Percentiles rank a stretch among this genome's conserved stretches.
Conservation (phyloP, 1,140 invertebrate genomes). For the Marisa cornuarietis region DNA sequence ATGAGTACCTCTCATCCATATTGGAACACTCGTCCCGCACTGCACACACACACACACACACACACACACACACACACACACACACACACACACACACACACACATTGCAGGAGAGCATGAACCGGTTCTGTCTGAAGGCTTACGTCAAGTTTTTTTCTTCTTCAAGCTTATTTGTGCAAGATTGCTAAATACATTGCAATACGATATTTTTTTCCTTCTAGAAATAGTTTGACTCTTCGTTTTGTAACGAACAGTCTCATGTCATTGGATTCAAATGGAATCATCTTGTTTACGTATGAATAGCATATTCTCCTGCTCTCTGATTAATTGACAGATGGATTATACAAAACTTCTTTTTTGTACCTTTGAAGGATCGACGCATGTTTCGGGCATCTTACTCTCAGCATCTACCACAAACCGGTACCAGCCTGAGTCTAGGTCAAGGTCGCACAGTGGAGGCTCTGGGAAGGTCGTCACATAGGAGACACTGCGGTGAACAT, state of each 20-base stretch:
- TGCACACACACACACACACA: too few species aligned
- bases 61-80: too few species aligned
- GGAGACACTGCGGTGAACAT: not conserved
- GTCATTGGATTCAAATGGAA: not conserved
- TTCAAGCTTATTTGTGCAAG: too few species aligned
- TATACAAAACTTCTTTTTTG: not conserved
- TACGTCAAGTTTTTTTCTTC: too few species aligned
- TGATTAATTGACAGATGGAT: too few species aligned
- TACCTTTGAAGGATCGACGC: not conserved
- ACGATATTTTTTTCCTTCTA: too few species aligned
- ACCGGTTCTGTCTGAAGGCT: too few species aligned
- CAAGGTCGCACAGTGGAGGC: not conserved
- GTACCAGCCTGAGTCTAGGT: slow-evolving; percentile 7
- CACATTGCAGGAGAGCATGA: not conserved
- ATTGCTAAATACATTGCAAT: too few species aligned
- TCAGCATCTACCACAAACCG: too few species aligned
- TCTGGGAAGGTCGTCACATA: not conserved
- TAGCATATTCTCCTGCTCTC: too few species aligned
- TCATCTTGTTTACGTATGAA: too few species aligned
- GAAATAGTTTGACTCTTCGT: not conserved
- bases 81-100: too few species aligned
- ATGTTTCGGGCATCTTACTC: not conserved
- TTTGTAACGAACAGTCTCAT: not conserved
- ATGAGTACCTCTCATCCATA: slow-evolving; percentile 15
- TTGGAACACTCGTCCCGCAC: slow-evolving; percentile 2